These are phyloP conservation scores for Coenobita brevimanus DNA, from an alignment of 1,140 invertebrate species.

Conservation along the genomic window DNA sequence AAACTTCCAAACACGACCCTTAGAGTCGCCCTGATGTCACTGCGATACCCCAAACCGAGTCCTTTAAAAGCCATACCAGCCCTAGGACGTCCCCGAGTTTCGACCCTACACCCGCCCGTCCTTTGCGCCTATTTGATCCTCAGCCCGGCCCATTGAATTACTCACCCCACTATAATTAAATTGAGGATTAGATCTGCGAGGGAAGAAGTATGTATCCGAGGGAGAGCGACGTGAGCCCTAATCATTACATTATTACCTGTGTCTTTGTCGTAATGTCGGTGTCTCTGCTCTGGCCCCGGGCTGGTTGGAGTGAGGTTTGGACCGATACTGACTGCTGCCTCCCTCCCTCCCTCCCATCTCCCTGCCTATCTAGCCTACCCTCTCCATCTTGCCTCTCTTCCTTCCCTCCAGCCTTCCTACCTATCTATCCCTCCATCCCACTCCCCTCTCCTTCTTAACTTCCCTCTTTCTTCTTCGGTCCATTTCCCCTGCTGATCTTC, in stretches of 20 bases:
- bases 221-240: conserved; percentile 35
- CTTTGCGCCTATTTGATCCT: background rate
- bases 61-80: too few relatives aligned
- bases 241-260: conserved; percentile 62
- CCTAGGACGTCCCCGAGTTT: too few relatives aligned
- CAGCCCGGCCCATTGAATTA: conserved; percentile 49
- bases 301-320: background rate
- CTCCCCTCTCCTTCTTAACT: background rate
- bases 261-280: conserved; percentile 64
- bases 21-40: background rate
- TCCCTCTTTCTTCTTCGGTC: conserved; percentile 4
- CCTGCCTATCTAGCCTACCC: too few relatives aligned
- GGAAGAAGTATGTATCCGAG: conserved; percentile 27
- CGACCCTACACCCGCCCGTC: background rate
- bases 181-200: conserved; percentile 53
- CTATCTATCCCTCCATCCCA: background rate
- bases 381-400: too few relatives aligned
- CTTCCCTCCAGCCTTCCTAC: background rate
- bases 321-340: background rate
- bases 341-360: too few relatives aligned
- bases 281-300: conserved; percentile 48
- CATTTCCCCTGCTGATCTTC: background rate
- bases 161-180: conserved; percentile 56
- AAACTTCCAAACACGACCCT: background rate
- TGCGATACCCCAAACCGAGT: too few relatives aligned